Evolutionary conservation across 2,113 vertebrate species (phyloP), one percentile per base, ranked within the genome.

Genomic region (Columba livia): DNA sequence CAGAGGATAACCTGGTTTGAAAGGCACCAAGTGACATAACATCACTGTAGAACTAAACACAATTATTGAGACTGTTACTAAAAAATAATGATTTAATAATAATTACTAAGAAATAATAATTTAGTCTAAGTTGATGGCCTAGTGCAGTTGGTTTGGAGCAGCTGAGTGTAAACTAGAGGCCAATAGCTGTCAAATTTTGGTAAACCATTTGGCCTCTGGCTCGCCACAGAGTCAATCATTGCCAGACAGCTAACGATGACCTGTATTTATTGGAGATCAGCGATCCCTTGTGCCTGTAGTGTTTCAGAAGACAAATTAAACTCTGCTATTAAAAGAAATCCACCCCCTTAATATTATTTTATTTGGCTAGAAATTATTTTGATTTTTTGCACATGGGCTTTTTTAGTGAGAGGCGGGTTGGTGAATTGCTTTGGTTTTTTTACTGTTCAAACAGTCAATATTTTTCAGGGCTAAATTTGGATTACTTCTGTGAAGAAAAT

Each of bases 381-480:
- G 34, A 54, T 65, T 67, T 69, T 56, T 57, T 69, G 26, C 72
- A 74, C 28, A 7, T 51, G 7, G 32, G 8, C 18, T 60, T 62
- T 47, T 8, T 2, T 2, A 4, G 3, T 13, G 16, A 2, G 2
- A 11, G 14, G 11, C 4, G 9, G 10, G 5, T 34, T 57, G 28
- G 9, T 24, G 5, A 28, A 56, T 54, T 72, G 15, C 7, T 92
- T 72, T 15, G 11, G 6, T 5, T 8, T 18, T 75, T 79, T 62
- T 64, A 28, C 11, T 66, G 10, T 64, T 82, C 36, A 73, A 72
- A 40, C 42, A 79, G 11, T 73, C 28, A 51, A 0, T 64, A 51
- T 42, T 73, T 79, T 79, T 69, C 51, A 51, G 38, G 24, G 21
- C 18, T 89, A 90, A 78, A 31, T 40, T 15, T 42, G 57, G 32